Evolutionary conservation across 2,888 invertebrate species (phyloP).

Genomic region (Fragum fragum): DNA sequence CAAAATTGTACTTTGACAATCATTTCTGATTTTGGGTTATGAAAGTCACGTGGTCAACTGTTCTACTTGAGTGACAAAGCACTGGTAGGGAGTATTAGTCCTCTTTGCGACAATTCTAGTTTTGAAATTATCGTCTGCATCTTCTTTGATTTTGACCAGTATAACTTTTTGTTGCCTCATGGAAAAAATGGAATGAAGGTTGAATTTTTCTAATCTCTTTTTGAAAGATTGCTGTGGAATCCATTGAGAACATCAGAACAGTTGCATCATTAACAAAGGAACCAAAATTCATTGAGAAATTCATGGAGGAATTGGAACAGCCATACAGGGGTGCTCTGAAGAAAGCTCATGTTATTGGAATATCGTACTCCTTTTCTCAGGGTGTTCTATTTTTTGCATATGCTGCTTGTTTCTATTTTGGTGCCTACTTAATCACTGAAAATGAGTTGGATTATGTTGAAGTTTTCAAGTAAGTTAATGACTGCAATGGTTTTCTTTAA

Average conservation of each 20-base stretch:
- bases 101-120: no score
- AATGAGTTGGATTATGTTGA: slow-evolving; percentile 85
- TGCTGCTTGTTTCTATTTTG: slow-evolving; percentile 88
- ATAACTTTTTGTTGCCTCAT: no score
- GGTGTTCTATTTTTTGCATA: slow-evolving; percentile 89
- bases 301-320: slow-evolving; percentile 64
- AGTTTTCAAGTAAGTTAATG: slow-evolving; percentile 83
- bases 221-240: slow-evolving; percentile 82
- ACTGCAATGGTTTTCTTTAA: no score
- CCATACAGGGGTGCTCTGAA: slow-evolving; percentile 78
- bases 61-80: no score
- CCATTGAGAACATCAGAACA: slow-evolving; percentile 85
- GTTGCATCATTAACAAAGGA: slow-evolving; percentile 84
- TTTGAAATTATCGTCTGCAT: no score
- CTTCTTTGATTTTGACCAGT: no score
- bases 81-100: no score
- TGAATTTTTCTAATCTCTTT: neutral
- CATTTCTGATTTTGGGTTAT: no score
- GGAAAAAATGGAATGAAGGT: no score
- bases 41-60: no score
- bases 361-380: slow-evolving; percentile 87
- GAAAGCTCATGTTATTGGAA: slow-evolving; percentile 78
- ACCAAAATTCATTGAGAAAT: slow-evolving; percentile 75
- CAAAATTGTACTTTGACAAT: no score
- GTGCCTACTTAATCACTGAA: slow-evolving; percentile 88